Conservation (phyloP, 2,888 invertebrate genomes). For the Carabus problematicus region DNA sequence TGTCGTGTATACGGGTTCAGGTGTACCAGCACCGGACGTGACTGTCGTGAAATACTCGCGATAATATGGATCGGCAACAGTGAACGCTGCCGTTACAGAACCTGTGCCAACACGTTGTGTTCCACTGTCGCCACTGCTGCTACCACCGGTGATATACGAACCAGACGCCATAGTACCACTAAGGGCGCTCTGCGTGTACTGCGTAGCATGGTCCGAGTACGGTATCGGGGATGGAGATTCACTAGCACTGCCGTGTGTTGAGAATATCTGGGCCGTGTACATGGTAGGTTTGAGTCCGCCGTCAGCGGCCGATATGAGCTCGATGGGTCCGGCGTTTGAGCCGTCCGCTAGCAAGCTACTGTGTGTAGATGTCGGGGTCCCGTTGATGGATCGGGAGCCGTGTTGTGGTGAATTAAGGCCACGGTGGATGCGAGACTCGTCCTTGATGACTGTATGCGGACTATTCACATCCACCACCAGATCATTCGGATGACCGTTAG, state of each 20-base stretch:
- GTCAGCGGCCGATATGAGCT: conserved; percentile 58
- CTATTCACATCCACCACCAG: conserved; percentile 63
- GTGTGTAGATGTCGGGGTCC: conserved; percentile 71
- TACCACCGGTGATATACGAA: conserved; percentile 57
- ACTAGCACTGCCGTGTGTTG: conserved; percentile 55
- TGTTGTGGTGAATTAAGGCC: conserved; percentile 70
- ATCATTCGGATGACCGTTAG: conserved; percentile 54
- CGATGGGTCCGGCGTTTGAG: conserved; percentile 59
- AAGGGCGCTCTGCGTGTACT: conserved; percentile 57
- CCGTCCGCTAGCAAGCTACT: conserved; percentile 69
- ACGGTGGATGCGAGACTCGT: conserved; percentile 66
- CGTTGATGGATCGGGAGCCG: conserved; percentile 72
- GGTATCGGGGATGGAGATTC: conserved; percentile 74
- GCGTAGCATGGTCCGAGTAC: conserved; percentile 58
- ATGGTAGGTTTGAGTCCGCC: conserved; percentile 65
- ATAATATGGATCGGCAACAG: conserved; percentile 76
- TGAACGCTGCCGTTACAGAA: conserved; percentile 65
- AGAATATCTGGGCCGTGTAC: conserved; percentile 74
- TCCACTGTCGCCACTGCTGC: conserved; percentile 52
- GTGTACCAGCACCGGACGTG: conserved; percentile 64
- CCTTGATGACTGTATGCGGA: conserved; percentile 61
- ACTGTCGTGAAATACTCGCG: conserved; percentile 78
- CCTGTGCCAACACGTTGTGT: conserved; percentile 57
- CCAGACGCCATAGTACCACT: conserved; percentile 58
- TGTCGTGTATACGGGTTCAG: conserved; percentile 61